Evolutionary conservation across 1,140 invertebrate species (phyloP).

Genomic region (Drosophila gunungcola): DNA sequence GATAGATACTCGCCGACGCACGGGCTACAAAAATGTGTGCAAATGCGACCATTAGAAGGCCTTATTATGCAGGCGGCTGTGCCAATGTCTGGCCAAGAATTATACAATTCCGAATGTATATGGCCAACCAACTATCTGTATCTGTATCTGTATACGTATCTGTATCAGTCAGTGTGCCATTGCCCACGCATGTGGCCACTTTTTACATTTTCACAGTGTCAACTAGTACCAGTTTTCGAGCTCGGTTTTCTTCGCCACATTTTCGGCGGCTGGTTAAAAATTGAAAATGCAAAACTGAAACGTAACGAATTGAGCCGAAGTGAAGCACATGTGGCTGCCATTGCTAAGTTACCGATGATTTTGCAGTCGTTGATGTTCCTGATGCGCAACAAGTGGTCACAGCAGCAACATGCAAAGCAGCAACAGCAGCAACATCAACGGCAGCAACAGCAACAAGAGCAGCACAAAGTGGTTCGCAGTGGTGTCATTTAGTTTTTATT

Average conservation of each 20-base stretch:
- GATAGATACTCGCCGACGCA: background rate
- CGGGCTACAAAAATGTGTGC: conserved; percentile 2
- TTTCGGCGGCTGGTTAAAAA: background rate
- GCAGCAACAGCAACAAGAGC: background rate
- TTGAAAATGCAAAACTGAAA: conserved; percentile 32
- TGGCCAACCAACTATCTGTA: conserved; percentile 17
- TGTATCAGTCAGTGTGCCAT: conserved; percentile 13
- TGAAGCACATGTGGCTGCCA: background rate
- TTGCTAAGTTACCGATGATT: background rate
- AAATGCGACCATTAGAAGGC: conserved; percentile 44
- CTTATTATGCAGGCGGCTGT: conserved; percentile 63
- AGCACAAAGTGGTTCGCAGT: conserved; percentile 15
- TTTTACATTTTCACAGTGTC: conserved; percentile 25
- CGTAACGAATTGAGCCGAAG: conserved; percentile 2
- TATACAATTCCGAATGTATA: conserved; percentile 48
- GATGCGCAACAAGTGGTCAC: conserved; percentile 28
- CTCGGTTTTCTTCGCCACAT: conserved; percentile 1
- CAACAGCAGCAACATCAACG: background rate
- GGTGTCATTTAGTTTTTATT: conserved; percentile 31
- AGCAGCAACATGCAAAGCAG: conserved; percentile 16
- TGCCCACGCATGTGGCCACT: conserved; percentile 61
- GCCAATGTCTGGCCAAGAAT: conserved; percentile 67
- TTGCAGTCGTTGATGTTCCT: conserved; percentile 3
- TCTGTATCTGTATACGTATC: conserved; percentile 7
- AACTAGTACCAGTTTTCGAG: conserved; percentile 53